Evolutionary conservation across 2,113 vertebrate genomes (phyloP).

Genomic region (Tetrao urogallus): DNA sequence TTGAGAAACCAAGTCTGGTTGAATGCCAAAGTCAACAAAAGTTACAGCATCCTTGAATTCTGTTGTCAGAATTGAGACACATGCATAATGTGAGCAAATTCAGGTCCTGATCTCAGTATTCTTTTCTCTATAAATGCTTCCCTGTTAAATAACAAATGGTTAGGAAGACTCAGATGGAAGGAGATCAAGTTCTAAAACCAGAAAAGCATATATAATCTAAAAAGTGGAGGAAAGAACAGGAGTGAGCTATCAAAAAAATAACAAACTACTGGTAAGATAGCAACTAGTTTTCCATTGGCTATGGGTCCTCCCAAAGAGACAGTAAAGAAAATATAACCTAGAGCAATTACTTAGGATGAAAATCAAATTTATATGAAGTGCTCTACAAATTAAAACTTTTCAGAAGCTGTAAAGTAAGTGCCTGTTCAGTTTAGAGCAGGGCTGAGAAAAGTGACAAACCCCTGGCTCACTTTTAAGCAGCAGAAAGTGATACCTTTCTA

Average conservation of each 20-base stretch:
- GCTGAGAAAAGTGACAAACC: slow-evolving; percentile 14
- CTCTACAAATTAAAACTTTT: slow-evolving; percentile 27
- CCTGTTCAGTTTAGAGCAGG: not conserved
- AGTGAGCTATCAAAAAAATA: slow-evolving; percentile 18
- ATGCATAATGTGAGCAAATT: not conserved
- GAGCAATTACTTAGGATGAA: slow-evolving; percentile 30
- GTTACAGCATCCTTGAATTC: not conserved
- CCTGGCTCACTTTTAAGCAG: not conserved
- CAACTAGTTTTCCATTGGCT: not conserved
- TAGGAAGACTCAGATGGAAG: not conserved
- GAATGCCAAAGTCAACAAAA: not conserved
- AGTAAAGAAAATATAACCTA: slow-evolving; percentile 23
- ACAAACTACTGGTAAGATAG: slow-evolving; percentile 37
- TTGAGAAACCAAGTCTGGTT: not conserved
- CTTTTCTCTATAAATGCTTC: not conserved
- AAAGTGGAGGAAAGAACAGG: not conserved
- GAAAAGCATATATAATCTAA: not conserved
- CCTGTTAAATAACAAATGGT: not conserved
- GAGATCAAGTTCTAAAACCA: slow-evolving; percentile 29
- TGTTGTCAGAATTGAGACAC: not conserved
- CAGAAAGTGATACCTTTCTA: slow-evolving; percentile 32
- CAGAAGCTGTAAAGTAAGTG: slow-evolving; percentile 39
- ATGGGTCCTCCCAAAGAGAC: not conserved
- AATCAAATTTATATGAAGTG: slow-evolving; percentile 9
- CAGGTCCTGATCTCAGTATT: not conserved